Evolutionary conservation across 1,140 invertebrate genomes (phyloP).

Genomic region (Anagrus nilaparvatae): DNA sequence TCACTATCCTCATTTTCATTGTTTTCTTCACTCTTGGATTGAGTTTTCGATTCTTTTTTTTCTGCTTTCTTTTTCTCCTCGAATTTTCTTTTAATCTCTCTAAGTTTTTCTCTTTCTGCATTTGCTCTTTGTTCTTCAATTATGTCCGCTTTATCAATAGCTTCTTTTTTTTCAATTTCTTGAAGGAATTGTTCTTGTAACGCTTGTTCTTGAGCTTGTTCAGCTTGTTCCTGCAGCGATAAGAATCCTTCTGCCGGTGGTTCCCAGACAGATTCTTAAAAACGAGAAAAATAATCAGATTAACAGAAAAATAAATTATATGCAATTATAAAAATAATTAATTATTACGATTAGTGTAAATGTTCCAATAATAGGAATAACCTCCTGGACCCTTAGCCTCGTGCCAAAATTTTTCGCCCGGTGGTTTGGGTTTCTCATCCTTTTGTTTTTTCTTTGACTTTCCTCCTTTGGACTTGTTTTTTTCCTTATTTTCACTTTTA

Average conservation of each 20-base stretch:
- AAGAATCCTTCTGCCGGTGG: constrained; percentile 54
- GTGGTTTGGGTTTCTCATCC: constrained; percentile 22
- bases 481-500: constrained; percentile 31
- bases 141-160: constrained; percentile 28
- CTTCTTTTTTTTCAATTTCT: constrained; percentile 43
- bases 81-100: constrained; percentile 38
- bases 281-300: constrained; percentile 12
- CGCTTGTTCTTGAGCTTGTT: constrained; percentile 32
- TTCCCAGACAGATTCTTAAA: constrained; percentile 53
- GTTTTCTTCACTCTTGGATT: constrained; percentile 7
- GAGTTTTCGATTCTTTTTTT: too few species aligned
- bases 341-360: constrained; percentile 58
- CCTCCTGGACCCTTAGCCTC: constrained; percentile 62
- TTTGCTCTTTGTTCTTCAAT: constrained; percentile 40
- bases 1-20: constrained; percentile 22
- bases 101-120: constrained; percentile 35
- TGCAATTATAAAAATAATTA: background rate
- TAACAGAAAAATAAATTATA: too few species aligned
- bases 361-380: constrained; percentile 71
- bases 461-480: constrained; percentile 37
- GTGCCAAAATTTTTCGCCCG: constrained; percentile 49
- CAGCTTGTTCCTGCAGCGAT: constrained; percentile 50
- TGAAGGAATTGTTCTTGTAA: constrained; percentile 42
- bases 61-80: constrained; percentile 25
- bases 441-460: constrained; percentile 37